Base-by-base conservation (phyloP, 2,113 vertebrate species). In the Osmerus mordax region DNA sequence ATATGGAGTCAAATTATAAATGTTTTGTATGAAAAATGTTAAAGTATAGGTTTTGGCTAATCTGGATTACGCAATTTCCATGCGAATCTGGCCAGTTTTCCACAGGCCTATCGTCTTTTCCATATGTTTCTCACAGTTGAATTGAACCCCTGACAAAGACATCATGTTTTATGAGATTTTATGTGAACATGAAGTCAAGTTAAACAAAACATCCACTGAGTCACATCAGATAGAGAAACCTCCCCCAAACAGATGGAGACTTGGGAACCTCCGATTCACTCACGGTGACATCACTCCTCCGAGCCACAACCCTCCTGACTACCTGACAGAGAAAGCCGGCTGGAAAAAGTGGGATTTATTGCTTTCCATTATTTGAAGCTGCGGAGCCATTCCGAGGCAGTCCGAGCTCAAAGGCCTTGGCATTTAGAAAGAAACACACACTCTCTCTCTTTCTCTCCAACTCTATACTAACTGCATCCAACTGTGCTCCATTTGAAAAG, bases 391-490 rank as follows among this genome's bases (percentile, higher is more conserved):
- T 81, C 83, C 68, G 74, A 71, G 76, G 62, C 67, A 25, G 62
- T 63, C 70, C 14, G 55, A 51, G 68, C 71, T 36, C 53, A 59
- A 0, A 78, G 78, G 71, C 71, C 78, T 66, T 74, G 83, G 65
- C 79, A 82, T 89, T 87, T 87, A 76, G 74, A 81, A 84, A 78
- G 41, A 47, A 11, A 47, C 41, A 12, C 41, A 11, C 41, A 1
- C 41, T 47, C 41, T 47, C 41, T 47, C 41, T 47, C 9, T 28
- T 28, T 28, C 41, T 7, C n/a, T 9, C 75, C 65, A 74, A 79
- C 61, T 81, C 72, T 51, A 54, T 71, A 53, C 72, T 73, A 64
- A 74, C 69, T 18, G 58, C 19, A 69, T 73, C 64, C 29, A 23
- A 29, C 59, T 36, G 14, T 71, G 65, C 47, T 25, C 63, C 59